Conservation (phyloP, 2,113 vertebrate species). For the Oceanodroma tethys region DNA sequence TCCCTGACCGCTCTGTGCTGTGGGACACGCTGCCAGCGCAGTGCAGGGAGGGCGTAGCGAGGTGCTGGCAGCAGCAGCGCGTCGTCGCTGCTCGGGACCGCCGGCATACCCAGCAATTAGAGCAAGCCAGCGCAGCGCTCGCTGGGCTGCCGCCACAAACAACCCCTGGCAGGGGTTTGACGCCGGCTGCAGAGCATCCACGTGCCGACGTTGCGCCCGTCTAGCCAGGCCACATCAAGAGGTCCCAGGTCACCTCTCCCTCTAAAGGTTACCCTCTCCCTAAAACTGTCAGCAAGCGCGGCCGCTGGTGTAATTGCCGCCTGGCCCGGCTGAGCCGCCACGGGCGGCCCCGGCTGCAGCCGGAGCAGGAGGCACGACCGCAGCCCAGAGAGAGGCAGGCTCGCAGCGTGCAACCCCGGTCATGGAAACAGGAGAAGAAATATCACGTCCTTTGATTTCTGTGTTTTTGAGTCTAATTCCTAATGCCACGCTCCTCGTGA, state of each 20-base stretch:
- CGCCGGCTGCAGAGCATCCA: not conserved
- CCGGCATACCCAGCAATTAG: not conserved
- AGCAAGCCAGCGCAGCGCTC: accelerated
- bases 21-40: accelerated
- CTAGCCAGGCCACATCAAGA: not conserved
- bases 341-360: not conserved
- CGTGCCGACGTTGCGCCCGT: not conserved
- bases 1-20: accelerated
- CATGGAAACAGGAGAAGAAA: not conserved
- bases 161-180: not conserved
- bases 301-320: not conserved
- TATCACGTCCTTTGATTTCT: not conserved
- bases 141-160: not conserved
- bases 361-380: not conserved
- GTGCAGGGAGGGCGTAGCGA: accelerated
- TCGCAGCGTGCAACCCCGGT: not conserved
- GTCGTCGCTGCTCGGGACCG: not conserved
- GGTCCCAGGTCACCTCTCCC: not conserved
- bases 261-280: not conserved
- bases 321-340: not conserved
- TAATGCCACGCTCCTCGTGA: not conserved
- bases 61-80: not conserved
- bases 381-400: not conserved
- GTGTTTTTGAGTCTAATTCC: not conserved
- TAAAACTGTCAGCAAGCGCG: not conserved